phyloP scores from a whole-genome alignment of 1,140 invertebrate species.

The Drosophila aff. region DNA sequence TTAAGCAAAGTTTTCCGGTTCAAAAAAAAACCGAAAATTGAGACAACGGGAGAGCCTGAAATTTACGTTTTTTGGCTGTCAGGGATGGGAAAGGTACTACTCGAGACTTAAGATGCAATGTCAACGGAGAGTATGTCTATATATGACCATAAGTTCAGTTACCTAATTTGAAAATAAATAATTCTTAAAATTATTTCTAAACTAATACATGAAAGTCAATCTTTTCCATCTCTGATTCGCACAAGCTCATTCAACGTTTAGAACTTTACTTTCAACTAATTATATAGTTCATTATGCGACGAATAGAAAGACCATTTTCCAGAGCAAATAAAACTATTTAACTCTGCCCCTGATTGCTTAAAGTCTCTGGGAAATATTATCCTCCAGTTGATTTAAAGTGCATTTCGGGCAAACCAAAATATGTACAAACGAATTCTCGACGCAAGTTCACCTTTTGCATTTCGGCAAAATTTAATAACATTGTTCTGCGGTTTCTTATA shows the following conservation, averaged over 20 bases:
- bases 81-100: neutral
- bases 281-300: conserved; percentile 65
- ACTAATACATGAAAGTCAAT: neutral
- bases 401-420: conserved; percentile 30
- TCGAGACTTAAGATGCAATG: neutral
- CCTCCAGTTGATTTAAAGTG: conserved; percentile 8
- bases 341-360: neutral
- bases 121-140: neutral
- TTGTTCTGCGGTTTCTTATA: conserved; percentile 52
- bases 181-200: neutral
- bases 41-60: conserved; percentile 43
- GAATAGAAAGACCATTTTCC: conserved; percentile 9
- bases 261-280: conserved; percentile 62
- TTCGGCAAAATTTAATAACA: conserved; percentile 41
- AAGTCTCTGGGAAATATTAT: neutral
- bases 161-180: too few species aligned
- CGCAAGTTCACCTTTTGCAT: conserved; percentile 18
- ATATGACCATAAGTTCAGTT: neutral
- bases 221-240: neutral
- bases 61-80: conserved; percentile 44
- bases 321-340: conserved; percentile 8
- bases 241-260: conserved; percentile 31
- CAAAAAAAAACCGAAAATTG: conserved; percentile 21
- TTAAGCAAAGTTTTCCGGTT: conserved; percentile 66
- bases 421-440: conserved; percentile 9